A percentile compares a stretch with the other conserved stretches of the same genome.
Conservation (phyloP, 2,113 vertebrate genomes). For the Oryzias curvinotus region DNA sequence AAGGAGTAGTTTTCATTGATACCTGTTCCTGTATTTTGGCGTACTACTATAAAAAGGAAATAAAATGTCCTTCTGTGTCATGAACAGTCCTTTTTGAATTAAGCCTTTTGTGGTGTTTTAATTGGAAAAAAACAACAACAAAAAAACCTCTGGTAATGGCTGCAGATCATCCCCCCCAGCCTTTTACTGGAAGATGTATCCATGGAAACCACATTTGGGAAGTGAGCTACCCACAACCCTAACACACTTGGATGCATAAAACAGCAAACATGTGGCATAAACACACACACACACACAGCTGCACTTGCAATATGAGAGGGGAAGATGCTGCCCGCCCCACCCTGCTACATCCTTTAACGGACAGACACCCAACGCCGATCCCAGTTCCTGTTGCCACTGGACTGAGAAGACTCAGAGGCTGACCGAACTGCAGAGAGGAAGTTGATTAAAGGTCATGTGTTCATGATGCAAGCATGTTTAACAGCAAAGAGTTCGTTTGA, state of each 20-base stretch:
- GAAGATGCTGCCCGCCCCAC: constrained; percentile 6
- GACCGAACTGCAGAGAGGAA: neutral
- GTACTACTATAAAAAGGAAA: too few species aligned
- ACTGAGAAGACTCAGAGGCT: constrained; percentile 16
- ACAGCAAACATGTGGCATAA: constrained; percentile 9
- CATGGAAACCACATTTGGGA: constrained; percentile 23
- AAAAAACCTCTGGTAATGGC: neutral
- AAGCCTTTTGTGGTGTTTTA: neutral
- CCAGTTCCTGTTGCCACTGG: neutral
- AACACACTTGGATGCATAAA: constrained; percentile 1
- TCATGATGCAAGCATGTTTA: neutral
- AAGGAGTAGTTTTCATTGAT: too few species aligned
- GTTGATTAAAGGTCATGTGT: neutral
- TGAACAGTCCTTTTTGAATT: neutral
- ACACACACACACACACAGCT: constrained; percentile 3
- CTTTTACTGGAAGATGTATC: constrained; percentile 9
- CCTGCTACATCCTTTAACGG: neutral
- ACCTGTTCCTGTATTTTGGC: too few species aligned
- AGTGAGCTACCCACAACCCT: constrained; percentile 19
- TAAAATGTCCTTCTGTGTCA: too few species aligned
- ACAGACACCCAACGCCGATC: neutral
- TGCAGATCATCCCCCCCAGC: neutral
- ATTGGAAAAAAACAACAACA: neutral
- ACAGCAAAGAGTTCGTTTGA: too few species aligned
- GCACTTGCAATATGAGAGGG: constrained; percentile 14